Base-by-base conservation (phyloP, 2,113 vertebrate species). In the Ascaphus truei region DNA sequence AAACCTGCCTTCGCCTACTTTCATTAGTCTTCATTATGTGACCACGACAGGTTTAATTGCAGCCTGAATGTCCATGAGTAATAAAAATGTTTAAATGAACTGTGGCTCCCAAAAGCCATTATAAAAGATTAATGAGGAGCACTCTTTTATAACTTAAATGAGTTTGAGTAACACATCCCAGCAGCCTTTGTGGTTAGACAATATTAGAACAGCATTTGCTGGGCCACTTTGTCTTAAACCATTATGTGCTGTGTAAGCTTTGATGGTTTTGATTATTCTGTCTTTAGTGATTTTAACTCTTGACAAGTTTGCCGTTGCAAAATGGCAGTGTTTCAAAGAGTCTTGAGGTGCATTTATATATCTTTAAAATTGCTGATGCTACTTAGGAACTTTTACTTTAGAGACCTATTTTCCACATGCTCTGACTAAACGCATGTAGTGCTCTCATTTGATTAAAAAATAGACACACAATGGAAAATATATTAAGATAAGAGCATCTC, bases 101-200 rank as follows among this genome's bases (percentile, higher is more conserved):
- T 65, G 78, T 73, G 89, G 84, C 87, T 92, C 89, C 87, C 85
- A 86, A 84, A 89, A 88, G 86, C 85, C 85, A 86, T 86, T 83
- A 87, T 88, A 86, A 89, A 92, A 90, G 89, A 90, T 88, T 88
- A 87, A 90, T 84, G 88, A 84, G 41, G 76, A 72, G 67, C 66
- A 81, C 73, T 83, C 72, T 73, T 78, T 73, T 72, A 80, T 80
- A 84, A 80, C 72, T 75, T 78, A 76, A 78, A 76, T 0, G 1
- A 77, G 76, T 82, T 79, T 61, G 71, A 78, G 79, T 78, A 76
- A 73, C 72, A 56, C 76, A 80, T 82, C 78, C 73, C 73, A 79
- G 72, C 68, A 73, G 73, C 72, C 59, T 80, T 77, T 82, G 81
- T 73, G 79, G 81, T 80, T 77, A 77, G 72, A 77, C 67, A 82